Evolutionary conservation across 2,113 vertebrate species (phyloP).

Genomic region (Cyanistes caeruleus): DNA sequence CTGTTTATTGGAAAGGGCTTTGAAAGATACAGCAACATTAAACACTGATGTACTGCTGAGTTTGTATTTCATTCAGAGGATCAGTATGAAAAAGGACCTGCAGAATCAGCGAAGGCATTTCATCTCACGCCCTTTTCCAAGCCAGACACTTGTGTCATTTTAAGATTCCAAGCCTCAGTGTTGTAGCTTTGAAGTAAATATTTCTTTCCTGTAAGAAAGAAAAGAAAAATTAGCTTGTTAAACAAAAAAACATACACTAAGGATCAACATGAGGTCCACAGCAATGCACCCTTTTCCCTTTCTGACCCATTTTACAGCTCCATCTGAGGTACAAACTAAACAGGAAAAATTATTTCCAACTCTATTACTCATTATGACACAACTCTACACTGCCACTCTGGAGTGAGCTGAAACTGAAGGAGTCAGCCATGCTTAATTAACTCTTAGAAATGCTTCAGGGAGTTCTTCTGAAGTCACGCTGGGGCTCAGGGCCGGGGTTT

Average conservation of each 20-base stretch:
- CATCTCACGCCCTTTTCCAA: neutral
- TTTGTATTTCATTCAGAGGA: neutral
- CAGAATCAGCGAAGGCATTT: neutral
- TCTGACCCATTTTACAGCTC: neutral
- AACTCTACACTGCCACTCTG: neutral
- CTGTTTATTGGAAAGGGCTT: neutral
- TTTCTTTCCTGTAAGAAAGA: neutral
- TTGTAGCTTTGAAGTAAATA: neutral
- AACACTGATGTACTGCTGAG: neutral
- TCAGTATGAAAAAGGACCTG: neutral
- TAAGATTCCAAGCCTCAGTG: neutral
- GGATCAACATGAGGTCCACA: neutral
- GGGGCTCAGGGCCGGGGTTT: neutral
- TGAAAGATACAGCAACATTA: neutral
- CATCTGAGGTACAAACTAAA: neutral
- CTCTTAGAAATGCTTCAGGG: constrained; percentile 17
- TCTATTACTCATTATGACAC: neutral
- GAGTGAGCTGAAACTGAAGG: constrained; percentile 1
- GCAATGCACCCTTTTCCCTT: neutral
- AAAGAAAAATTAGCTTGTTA: neutral
- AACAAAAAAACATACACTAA: neutral
- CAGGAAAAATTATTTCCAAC: neutral
- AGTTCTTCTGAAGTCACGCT: neutral
- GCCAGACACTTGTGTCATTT: neutral
- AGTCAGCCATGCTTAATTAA: constrained; percentile 37